A percentile compares a stretch with the other conserved stretches of the same genome.
Conservation (phyloP, 2,797 vertebrate genomes). For the Cirrhinus molitorella region DNA sequence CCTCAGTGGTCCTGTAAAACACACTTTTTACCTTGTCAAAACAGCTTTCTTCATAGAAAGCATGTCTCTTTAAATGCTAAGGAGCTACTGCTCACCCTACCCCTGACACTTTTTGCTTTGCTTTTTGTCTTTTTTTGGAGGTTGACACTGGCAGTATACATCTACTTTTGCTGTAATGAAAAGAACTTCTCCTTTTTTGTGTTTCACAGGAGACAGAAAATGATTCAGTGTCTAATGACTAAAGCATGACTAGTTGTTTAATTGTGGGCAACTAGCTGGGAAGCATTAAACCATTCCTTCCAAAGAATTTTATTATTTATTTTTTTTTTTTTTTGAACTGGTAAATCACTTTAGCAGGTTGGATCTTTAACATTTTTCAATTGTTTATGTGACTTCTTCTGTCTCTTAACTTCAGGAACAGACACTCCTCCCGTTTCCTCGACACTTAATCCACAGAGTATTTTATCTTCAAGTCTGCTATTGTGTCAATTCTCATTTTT, state of each 20-base stretch:
- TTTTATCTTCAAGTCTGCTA: background rate
- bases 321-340: background rate
- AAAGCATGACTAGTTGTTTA: background rate
- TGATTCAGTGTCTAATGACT: background rate
- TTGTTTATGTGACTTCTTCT: no score
- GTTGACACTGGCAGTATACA: background rate
- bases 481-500: conserved; percentile 12
- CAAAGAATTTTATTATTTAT: background rate
- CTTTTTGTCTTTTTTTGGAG: no score
- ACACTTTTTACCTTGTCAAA: no score
- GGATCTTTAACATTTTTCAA: background rate
- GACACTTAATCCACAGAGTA: background rate
- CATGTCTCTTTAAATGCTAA: no score
- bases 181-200: background rate
- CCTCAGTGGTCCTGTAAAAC: no score
- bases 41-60: no score
- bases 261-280: background rate
- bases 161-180: background rate
- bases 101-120: no score
- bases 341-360: background rate
- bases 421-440: background rate
- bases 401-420: background rate
- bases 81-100: no score
- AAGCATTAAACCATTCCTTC: background rate
- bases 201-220: no score